phyloP scores from a whole-genome alignment of 2,888 invertebrate genomes.

The Diploptera punctata region DNA sequence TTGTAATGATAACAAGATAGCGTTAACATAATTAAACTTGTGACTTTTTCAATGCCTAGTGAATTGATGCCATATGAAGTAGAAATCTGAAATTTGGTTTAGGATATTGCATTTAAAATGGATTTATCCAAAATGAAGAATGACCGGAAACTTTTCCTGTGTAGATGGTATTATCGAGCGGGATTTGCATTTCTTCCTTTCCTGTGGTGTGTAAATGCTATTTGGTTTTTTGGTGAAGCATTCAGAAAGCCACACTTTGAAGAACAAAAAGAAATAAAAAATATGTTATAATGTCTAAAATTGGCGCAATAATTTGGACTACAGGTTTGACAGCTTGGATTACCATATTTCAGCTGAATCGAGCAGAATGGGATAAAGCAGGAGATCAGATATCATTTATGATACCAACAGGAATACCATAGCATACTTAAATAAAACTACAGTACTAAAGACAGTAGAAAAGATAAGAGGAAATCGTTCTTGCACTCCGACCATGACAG shows the following conservation, averaged over 20 bases:
- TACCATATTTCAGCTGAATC: conserved; percentile 78
- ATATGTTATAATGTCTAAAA: conserved; percentile 84
- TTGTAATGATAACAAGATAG: too few relatives aligned
- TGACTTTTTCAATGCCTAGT: too few relatives aligned
- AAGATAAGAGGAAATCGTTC: too few relatives aligned
- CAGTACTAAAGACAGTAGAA: too few relatives aligned
- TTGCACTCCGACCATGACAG: too few relatives aligned
- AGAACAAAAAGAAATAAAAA: conserved; percentile 85
- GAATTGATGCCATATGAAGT: too few relatives aligned
- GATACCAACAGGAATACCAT: conserved; percentile 74
- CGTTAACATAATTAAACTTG: too few relatives aligned
- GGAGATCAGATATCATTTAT: conserved; percentile 89
- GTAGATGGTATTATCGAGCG: conserved; percentile 84
- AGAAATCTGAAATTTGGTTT: too few relatives aligned
- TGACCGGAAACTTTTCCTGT: conserved; percentile 76
- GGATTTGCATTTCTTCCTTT: conserved; percentile 89
- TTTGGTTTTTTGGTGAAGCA: conserved; percentile 93
- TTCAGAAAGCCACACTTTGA: conserved; percentile 80
- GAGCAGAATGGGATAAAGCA: conserved; percentile 83
- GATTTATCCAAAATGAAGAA: conserved; percentile 78
- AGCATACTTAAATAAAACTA: too few relatives aligned
- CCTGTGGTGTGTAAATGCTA: conserved; percentile 88
- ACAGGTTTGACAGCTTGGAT: conserved; percentile 76
- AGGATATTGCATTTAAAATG: too few relatives aligned
- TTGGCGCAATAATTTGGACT: conserved; percentile 80